Percentiles rank a stretch among this genome's conserved stretches.
Evolutionary conservation across 2,888 invertebrate species (phyloP).

Genomic region (Bellardia pandia): DNA sequence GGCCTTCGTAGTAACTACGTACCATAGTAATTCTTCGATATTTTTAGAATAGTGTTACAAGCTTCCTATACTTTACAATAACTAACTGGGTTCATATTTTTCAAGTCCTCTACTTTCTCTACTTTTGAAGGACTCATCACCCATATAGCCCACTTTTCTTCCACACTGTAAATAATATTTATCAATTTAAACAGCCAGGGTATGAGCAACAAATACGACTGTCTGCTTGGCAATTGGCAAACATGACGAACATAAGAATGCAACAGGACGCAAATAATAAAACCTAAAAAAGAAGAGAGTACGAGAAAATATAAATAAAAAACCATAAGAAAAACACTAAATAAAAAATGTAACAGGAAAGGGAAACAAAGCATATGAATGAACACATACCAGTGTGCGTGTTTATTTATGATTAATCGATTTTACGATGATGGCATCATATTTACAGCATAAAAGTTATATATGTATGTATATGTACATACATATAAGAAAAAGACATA

Average conservation of each 20-base stretch:
- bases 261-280: conserved; percentile 29
- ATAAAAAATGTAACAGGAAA: conserved; percentile 51
- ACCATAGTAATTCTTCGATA: too few relatives aligned
- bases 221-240: conserved; percentile 65
- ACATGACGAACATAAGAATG: conserved; percentile 58
- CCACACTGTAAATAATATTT: conserved; percentile 10
- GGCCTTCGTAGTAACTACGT: too few relatives aligned
- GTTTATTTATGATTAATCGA: conserved; percentile 80
- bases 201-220: conserved; percentile 42
- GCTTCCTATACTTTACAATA: too few relatives aligned
- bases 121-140: too few relatives aligned
- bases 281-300: background rate
- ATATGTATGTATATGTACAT: too few relatives aligned
- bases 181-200: background rate
- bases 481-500: conserved; percentile 19
- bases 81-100: too few relatives aligned
- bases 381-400: conserved; percentile 68
- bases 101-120: too few relatives aligned
- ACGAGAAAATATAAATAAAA: background rate
- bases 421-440: conserved; percentile 75
- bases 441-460: conserved; percentile 58
- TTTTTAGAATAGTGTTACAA: too few relatives aligned
- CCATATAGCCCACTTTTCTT: background rate
- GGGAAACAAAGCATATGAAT: conserved; percentile 48
- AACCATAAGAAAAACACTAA: conserved; percentile 31